Percentiles rank a stretch among this genome's conserved stretches.
Evolutionary conservation across 2,888 invertebrate species (phyloP).

Genomic region (Lasioglossum marginatum): DNA sequence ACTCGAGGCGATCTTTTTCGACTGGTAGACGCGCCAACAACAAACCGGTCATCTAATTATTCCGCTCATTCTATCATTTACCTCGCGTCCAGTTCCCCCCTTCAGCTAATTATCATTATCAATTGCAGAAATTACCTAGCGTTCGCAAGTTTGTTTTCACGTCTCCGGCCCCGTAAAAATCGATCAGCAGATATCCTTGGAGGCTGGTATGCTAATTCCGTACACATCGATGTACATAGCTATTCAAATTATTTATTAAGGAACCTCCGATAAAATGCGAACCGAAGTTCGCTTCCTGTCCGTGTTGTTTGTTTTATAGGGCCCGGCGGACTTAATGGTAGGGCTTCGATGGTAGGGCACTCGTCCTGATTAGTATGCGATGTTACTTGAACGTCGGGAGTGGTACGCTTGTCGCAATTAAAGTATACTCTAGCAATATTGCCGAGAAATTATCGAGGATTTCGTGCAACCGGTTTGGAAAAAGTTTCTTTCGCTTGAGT

Average conservation of each 20-base stretch:
- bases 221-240: no score
- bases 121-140: slow-evolving; percentile 17
- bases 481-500: no score
- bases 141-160: neutral
- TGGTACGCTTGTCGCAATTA: neutral
- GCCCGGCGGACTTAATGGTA: neutral
- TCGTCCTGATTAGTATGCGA: neutral
- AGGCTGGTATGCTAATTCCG: slow-evolving; percentile 3
- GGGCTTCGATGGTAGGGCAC: neutral
- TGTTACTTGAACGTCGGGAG: neutral
- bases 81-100: neutral
- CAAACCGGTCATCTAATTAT: slow-evolving; percentile 61
- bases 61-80: slow-evolving; percentile 37
- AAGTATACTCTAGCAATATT: neutral
- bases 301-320: neutral
- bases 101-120: slow-evolving; percentile 51
- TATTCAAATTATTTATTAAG: slow-evolving; percentile 1
- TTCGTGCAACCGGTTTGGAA: neutral
- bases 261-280: neutral
- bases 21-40: slow-evolving; percentile 33
- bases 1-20: slow-evolving; percentile 27
- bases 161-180: neutral
- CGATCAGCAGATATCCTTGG: neutral
- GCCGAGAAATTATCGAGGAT: neutral
- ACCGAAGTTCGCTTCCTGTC: neutral